These are phyloP conservation scores for Pomatostomus ruficeps DNA, from an alignment of 2,113 vertebrate genomes.

Conservation along the genomic window DNA sequence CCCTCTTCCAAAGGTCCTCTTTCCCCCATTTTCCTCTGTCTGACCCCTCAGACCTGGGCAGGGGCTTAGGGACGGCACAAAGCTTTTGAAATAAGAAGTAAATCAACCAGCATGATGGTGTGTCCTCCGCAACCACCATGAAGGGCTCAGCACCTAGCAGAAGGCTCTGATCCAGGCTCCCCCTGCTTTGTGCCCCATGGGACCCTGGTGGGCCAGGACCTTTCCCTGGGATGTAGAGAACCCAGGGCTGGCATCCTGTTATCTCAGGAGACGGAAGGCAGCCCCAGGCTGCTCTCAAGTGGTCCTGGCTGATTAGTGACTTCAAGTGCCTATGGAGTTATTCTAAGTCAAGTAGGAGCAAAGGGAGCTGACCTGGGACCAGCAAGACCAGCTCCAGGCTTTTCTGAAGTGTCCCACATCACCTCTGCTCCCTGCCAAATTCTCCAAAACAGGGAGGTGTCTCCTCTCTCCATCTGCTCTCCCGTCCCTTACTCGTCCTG, in stretches of 20 bases:
- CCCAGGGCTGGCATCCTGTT: background rate
- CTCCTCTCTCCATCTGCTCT: background rate
- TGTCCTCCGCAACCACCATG: accelerated
- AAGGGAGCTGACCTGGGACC: background rate
- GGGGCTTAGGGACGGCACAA: background rate
- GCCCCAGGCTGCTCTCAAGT: slow-evolving; percentile 44
- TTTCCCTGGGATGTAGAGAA: background rate
- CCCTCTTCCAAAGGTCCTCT: background rate
- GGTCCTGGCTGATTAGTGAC: slow-evolving; percentile 44
- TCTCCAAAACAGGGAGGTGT: accelerated
- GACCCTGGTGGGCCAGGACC: background rate
- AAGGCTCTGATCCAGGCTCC: background rate
- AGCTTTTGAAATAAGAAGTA: background rate
- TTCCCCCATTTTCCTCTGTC: background rate
- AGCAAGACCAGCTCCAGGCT: accelerated
- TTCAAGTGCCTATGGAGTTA: slow-evolving; percentile 55
- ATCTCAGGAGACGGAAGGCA: slow-evolving; percentile 35
- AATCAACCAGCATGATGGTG: background rate
- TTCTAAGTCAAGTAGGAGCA: slow-evolving; percentile 56
- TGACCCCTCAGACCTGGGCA: background rate
- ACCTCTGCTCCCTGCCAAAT: background rate
- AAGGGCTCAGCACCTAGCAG: background rate
- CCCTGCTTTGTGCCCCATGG: background rate
- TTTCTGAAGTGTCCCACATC: background rate
- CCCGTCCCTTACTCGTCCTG: background rate